Conservation (phyloP, 2,888 invertebrate genomes). For the Nomada ferruginata region DNA sequence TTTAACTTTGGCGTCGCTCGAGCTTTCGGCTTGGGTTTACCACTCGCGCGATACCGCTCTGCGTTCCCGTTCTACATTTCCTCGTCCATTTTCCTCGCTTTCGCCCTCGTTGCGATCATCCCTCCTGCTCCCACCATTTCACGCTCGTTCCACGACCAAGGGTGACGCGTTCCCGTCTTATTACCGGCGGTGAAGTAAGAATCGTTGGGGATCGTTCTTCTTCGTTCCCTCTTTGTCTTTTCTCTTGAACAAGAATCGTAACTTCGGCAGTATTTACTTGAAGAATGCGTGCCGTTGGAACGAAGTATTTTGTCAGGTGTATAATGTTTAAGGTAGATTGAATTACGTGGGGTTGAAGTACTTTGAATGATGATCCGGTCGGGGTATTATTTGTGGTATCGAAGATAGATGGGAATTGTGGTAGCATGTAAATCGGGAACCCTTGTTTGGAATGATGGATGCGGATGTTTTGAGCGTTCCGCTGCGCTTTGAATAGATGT, state of each 20-base stretch:
- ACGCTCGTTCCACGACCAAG: neutral
- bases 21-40: constrained; percentile 49
- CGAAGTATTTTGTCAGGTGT: neutral
- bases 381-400: too few species aligned
- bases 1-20: constrained; percentile 83
- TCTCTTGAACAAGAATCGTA: neutral
- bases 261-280: too few species aligned
- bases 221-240: neutral
- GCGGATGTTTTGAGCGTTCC: neutral
- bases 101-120: constrained; percentile 34
- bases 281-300: too few species aligned
- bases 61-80: constrained; percentile 54
- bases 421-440: neutral
- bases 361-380: too few species aligned
- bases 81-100: constrained; percentile 38
- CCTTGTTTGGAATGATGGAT: constrained; percentile 3
- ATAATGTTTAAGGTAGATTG: neutral
- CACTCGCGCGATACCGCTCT: constrained; percentile 38
- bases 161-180: constrained; percentile 42
- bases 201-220: neutral
- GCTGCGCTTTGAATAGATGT: neutral
- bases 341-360: too few species aligned
- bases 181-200: constrained; percentile 54
- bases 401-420: too few species aligned
- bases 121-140: neutral